Conservation (phyloP, 92 coral and sea anemone genomes). For the Umimayanthus chanpuru region DNA sequence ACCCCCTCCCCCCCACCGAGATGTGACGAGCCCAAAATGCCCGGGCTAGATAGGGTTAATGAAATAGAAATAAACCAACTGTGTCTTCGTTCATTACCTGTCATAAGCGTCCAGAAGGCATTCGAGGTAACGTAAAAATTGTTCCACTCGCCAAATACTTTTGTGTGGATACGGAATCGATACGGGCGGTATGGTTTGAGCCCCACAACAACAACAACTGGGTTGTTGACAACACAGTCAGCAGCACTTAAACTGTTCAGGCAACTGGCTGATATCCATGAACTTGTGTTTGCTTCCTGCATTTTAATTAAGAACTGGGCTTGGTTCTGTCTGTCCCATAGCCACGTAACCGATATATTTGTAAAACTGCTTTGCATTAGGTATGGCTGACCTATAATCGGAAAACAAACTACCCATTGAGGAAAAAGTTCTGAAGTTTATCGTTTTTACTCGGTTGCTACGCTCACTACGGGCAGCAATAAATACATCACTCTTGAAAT, state of each 20-base stretch:
- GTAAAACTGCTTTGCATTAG: not conserved
- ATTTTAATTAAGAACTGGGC: not conserved
- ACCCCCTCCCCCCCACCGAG: too few species aligned
- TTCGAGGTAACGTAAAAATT: not conserved
- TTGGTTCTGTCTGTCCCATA: not conserved
- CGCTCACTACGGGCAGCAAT: too few species aligned
- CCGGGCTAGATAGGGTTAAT: too few species aligned
- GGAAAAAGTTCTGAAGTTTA: too few species aligned
- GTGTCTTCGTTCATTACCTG: not conserved
- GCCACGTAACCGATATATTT: not conserved
- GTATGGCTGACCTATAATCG: not conserved
- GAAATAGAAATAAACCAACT: too few species aligned
- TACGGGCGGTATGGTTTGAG: not conserved
- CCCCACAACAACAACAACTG: not conserved
- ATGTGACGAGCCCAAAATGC: too few species aligned
- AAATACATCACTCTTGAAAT: too few species aligned
- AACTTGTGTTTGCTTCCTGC: not conserved
- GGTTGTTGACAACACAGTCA: not conserved
- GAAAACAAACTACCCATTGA: too few species aligned
- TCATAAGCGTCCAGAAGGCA: not conserved
- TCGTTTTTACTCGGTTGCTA: too few species aligned
- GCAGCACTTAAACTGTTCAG: not conserved
- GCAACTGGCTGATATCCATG: not conserved
- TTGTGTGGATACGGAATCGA: not conserved
- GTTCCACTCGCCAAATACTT: not conserved